Percentiles rank a stretch among this genome's conserved stretches.
Evolutionary conservation across 2,888 invertebrate genomes (phyloP).

Genomic region (Nebria brevicollis): DNA sequence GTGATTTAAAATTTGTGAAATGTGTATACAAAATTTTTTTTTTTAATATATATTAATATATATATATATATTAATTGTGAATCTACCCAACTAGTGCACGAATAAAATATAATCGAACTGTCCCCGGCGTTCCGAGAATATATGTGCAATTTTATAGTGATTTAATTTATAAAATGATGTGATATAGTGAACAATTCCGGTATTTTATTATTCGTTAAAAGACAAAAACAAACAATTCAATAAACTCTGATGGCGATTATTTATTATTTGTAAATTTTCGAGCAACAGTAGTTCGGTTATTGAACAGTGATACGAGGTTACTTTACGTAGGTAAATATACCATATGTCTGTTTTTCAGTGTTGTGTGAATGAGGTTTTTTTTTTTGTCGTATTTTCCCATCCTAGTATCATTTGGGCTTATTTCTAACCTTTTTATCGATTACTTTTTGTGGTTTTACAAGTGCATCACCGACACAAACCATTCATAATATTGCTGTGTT

Average conservation of each 20-base stretch:
- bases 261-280: slow-evolving; percentile 23
- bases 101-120: neutral
- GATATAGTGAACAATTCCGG: neutral
- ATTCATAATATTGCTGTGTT: neutral
- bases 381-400: no score
- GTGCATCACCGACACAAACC: neutral
- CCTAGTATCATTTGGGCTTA: slow-evolving; percentile 10
- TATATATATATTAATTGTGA: no score
- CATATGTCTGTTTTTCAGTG: slow-evolving; percentile 36
- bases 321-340: slow-evolving; percentile 37
- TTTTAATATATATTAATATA: neutral
- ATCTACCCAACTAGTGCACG: neutral
- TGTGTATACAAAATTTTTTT: neutral
- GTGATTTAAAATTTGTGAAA: neutral
- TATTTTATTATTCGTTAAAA: neutral
- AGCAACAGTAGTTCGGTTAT: slow-evolving; percentile 18
- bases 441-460: slow-evolving; percentile 33
- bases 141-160: neutral
- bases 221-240: neutral
- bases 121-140: neutral
- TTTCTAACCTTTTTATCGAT: slow-evolving; percentile 30
- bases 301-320: slow-evolving; percentile 32
- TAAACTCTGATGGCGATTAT: slow-evolving; percentile 30
- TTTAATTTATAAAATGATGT: neutral
- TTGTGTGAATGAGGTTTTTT: slow-evolving; percentile 2